Base-by-base conservation (phyloP, 2,888 invertebrate species). In the Tinea semifulvella region DNA sequence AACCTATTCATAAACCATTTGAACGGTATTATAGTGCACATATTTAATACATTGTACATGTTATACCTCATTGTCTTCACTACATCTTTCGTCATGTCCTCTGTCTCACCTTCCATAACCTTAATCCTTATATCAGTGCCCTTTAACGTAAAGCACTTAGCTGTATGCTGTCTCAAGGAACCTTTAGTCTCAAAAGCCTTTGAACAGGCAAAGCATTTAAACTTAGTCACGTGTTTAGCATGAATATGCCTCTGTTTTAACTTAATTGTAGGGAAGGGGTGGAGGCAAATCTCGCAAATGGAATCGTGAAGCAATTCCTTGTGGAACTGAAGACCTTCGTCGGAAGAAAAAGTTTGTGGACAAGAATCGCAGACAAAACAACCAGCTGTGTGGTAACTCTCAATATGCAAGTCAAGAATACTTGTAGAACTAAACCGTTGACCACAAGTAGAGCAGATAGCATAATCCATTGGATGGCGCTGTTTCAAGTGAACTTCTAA, bases 21-120 rank as follows among this genome's bases (percentile, higher is more conserved):
- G 42, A 77, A 77, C 0, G 77, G 77, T 11, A 76, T 50, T 1
- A 67, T 70, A 0, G 70, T 71, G 0, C 75, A 68, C 62, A 65
- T 70, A 45, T 75, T 74, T 1, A 77, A 52, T 2, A 77, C 59
- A 17, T 59, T 63, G 1, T 69, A 65, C 13, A 77, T 57, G 39
- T 63, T 63, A 16, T 53, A 58, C 20, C 72, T 56, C 19, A 72
- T 58, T 46, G 63, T 60, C 51, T 61, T 65, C 0, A 80, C 77
- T 49, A 73, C 75, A 0, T 75, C 40, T 22, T 22, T 40, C 10
- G 40, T 17, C 14, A 40, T 22, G n/a, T 40, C 40, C 13, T 22
- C 40, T 5, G n/a, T 10, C 17, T 40, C 17, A 7, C 17, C 22
- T 13, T 40, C 22, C 17, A 22, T 4, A 13, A 40, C 40, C n/a